phyloP scores from a whole-genome alignment of 1,140 invertebrate species.

The Dermatophagoides farinae region DNA sequence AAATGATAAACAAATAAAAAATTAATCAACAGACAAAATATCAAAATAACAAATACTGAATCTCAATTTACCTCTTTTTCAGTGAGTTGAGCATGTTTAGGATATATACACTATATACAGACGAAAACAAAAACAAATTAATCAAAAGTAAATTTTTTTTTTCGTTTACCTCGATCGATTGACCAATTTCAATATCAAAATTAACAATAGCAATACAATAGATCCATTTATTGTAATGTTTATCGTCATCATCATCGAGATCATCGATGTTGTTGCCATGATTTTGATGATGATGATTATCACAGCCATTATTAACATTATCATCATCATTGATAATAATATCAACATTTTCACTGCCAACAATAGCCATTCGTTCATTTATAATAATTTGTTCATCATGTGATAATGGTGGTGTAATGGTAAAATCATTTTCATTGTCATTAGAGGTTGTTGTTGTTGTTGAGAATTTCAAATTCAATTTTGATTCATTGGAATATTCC shows the following conservation, averaged over 20 bases:
- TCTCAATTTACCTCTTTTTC: constrained; percentile 30
- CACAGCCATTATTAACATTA: too few species aligned
- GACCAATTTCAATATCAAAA: constrained; percentile 91
- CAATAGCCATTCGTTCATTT: too few species aligned
- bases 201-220: constrained; percentile 92
- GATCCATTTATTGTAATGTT: constrained; percentile 54
- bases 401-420: too few species aligned
- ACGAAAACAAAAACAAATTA: constrained; percentile 18
- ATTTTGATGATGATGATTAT: background rate
- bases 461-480: too few species aligned
- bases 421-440: too few species aligned
- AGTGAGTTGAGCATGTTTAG: constrained; percentile 50
- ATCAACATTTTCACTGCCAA: too few species aligned
- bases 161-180: constrained; percentile 62
- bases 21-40: constrained; percentile 5
- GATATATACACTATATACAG: constrained; percentile 54
- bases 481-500: too few species aligned
- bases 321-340: too few species aligned
- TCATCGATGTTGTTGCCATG: background rate
- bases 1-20: constrained; percentile 7
- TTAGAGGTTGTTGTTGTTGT: too few species aligned
- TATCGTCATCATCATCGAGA: constrained; percentile 26
- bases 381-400: too few species aligned
- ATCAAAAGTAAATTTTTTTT: background rate
- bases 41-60: constrained; percentile 8